These are phyloP conservation scores for Thecocarcelia acutangulata DNA, from an alignment of 2,888 invertebrate species.

Conservation along the genomic window DNA sequence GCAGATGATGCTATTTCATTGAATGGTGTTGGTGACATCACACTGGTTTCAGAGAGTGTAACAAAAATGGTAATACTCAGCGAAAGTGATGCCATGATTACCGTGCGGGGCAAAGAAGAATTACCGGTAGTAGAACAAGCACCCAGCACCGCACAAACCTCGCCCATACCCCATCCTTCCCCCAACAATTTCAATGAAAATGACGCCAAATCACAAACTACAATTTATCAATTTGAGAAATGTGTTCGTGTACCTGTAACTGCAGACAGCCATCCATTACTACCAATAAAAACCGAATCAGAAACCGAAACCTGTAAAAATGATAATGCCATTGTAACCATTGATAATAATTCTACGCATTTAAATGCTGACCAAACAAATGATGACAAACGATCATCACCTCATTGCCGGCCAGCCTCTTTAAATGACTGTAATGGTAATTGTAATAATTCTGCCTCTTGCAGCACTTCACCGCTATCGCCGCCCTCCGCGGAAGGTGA, in stretches of 20 bases:
- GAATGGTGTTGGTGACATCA: constrained; percentile 77
- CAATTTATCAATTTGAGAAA: constrained; percentile 74
- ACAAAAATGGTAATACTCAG: constrained; percentile 82
- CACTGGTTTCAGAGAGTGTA: constrained; percentile 68
- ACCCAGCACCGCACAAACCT: constrained; percentile 11
- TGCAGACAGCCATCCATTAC: constrained; percentile 79
- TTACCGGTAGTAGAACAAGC: constrained; percentile 83
- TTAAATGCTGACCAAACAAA: constrained; percentile 61
- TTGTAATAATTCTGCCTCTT: constrained; percentile 72
- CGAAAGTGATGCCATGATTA: constrained; percentile 82
- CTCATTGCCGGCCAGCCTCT: constrained; percentile 47
- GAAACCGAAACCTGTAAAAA: constrained; percentile 64
- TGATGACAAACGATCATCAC: constrained; percentile 50
- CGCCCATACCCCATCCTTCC: constrained; percentile 58
- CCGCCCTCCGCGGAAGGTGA: constrained; percentile 58
- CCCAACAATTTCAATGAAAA: constrained; percentile 32
- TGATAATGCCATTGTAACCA: constrained; percentile 67
- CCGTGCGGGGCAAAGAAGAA: constrained; percentile 87
- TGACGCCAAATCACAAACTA: constrained; percentile 34
- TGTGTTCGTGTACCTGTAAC: constrained; percentile 78
- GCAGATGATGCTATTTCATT: constrained; percentile 83
- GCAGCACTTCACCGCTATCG: constrained; percentile 62
- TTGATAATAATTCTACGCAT: constrained; percentile 60
- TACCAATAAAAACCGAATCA: constrained; percentile 65
- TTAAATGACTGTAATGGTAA: constrained; percentile 77